These are phyloP conservation scores for Miltochrista miniata DNA, from an alignment of 2,888 invertebrate genomes.

Conservation along the genomic window DNA sequence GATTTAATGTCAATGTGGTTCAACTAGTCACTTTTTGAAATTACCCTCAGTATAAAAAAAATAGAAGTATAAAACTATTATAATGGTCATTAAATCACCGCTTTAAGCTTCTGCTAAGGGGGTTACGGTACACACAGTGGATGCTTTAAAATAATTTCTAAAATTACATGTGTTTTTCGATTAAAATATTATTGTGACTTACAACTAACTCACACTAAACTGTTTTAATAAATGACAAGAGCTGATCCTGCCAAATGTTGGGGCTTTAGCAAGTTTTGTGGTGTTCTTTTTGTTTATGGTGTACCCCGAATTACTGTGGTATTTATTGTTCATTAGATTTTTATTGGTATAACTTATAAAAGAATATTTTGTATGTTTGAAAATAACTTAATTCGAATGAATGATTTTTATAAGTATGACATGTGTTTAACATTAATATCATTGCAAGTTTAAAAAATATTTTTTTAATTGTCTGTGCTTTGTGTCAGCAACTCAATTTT, in stretches of 20 bases:
- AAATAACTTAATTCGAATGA: conserved; percentile 9
- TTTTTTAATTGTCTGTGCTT: conserved; percentile 19
- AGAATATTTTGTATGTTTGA: too few relatives aligned
- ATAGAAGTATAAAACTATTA: too few relatives aligned
- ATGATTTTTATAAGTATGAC: conserved; percentile 6
- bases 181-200: background rate
- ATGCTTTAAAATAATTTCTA: too few relatives aligned
- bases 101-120: too few relatives aligned
- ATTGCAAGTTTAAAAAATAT: conserved; percentile 14
- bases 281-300: conserved; percentile 60
- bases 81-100: too few relatives aligned
- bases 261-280: conserved; percentile 55
- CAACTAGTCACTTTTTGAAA: too few relatives aligned
- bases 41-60: too few relatives aligned
- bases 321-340: conserved; percentile 5
- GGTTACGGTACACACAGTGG: too few relatives aligned
- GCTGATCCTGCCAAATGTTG: conserved; percentile 52
- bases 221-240: conserved; percentile 23
- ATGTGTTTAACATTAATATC: conserved; percentile 8
- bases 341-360: too few relatives aligned
- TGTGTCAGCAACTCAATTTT: conserved; percentile 14
- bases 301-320: conserved; percentile 20
- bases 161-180: too few relatives aligned
- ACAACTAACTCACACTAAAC: conserved; percentile 21
- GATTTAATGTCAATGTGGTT: too few relatives aligned